Percentiles rank a stretch among this genome's conserved stretches.
phyloP scores from a whole-genome alignment of 2,113 vertebrate species.

The Felis catus region F.catus_Fca126_mat1.0 CM031413.1:144930001-144930500 shows the following conservation, averaged over 20 bases:
- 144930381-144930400: not conserved
- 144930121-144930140: constrained; percentile 47
- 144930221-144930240: constrained; percentile 34
- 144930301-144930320: constrained; percentile 35
- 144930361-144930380: constrained; percentile 37
- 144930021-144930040: not conserved
- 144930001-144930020: not conserved
- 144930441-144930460: not conserved
- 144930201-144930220: constrained; percentile 49
- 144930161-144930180: constrained; percentile 63
- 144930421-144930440: not conserved
- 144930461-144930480: not conserved
- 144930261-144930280: constrained; percentile 40
- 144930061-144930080: not conserved
- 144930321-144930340: constrained; percentile 42
- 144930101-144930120: constrained; percentile 62
- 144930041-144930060: not conserved
- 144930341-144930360: constrained; percentile 29
- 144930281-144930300: constrained; percentile 39
- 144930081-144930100: constrained; percentile 44
- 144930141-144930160: constrained; percentile 71
- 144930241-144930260: constrained; percentile 39
- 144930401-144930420: not conserved
- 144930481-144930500: not conserved
- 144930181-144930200: constrained; percentile 70